phyloP scores from a whole-genome alignment of 2,113 vertebrate genomes.

The Brachyhypopomus occidentalis region DNA sequence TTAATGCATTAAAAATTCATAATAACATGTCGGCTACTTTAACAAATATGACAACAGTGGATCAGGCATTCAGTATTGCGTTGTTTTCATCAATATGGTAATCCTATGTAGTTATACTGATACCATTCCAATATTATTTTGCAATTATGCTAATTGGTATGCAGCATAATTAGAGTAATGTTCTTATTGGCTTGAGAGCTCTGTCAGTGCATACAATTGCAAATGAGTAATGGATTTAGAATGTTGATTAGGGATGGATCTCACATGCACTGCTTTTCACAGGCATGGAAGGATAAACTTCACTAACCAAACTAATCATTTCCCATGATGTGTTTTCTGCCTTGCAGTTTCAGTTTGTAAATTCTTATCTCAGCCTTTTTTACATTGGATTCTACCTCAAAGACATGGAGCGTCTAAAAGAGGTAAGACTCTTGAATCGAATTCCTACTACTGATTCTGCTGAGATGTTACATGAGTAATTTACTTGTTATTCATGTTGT shows the following conservation, averaged over 20 bases:
- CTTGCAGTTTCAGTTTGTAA: conserved; percentile 95
- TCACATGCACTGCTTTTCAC: too few relatives aligned
- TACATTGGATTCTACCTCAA: conserved; percentile 99
- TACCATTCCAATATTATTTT: too few relatives aligned
- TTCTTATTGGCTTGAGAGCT: neutral
- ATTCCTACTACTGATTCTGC: too few relatives aligned
- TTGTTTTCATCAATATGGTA: too few relatives aligned
- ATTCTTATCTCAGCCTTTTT: conserved; percentile 99
- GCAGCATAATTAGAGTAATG: neutral
- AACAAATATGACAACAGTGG: too few relatives aligned
- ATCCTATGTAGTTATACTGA: too few relatives aligned
- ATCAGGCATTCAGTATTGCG: too few relatives aligned
- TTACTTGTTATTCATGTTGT: neutral
- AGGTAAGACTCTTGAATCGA: conserved; percentile 75
- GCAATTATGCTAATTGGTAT: neutral
- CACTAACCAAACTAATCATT: neutral
- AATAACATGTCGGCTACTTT: neutral
- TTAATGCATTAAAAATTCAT: too few relatives aligned
- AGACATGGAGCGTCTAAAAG: conserved; percentile 97
- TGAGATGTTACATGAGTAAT: too few relatives aligned
- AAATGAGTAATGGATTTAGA: neutral
- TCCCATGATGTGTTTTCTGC: conserved; percentile 15
- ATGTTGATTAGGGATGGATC: too few relatives aligned
- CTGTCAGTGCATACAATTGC: neutral
- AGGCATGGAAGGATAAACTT: neutral